Conservation (phyloP, 2,113 vertebrate species). For the Tamias sibiricus region DNA sequence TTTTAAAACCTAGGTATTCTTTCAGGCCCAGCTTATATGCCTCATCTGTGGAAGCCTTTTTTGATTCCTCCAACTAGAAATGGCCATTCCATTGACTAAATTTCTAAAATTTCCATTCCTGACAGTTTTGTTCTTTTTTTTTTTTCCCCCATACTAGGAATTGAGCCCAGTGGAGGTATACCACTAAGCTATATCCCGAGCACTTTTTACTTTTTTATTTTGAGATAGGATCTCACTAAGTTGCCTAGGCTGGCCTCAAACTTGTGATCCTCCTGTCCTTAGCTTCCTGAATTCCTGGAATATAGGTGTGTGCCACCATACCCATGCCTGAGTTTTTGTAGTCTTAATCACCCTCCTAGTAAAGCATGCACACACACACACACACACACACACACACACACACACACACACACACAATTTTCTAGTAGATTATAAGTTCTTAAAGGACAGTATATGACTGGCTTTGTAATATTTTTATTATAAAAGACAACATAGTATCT, state of each 20-base stretch:
- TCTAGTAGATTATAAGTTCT: background rate
- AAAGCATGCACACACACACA: background rate
- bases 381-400: background rate
- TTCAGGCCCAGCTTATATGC: background rate
- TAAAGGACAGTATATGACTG: background rate
- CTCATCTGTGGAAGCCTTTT: background rate
- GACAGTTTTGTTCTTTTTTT: too few species aligned
- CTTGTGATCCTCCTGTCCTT: too few species aligned
- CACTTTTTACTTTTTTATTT: too few species aligned
- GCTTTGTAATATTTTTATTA: conserved; percentile 21
- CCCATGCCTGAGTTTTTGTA: conserved; percentile 2
- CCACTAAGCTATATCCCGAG: too few species aligned
- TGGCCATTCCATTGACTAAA: background rate
- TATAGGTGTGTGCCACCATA: too few species aligned
- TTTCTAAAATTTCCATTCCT: conserved; percentile 32
- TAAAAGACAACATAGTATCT: background rate
- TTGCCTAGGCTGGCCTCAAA: too few species aligned
- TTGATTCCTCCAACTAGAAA: background rate
- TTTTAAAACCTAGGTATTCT: background rate
- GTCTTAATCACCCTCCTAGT: background rate
- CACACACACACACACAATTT: background rate
- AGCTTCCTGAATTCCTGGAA: too few species aligned
- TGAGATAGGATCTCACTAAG: too few species aligned
- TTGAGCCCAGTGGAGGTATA: too few species aligned
- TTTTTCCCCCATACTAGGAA: too few species aligned